Percentiles rank a stretch among this genome's conserved stretches.
Evolutionary conservation across 2,888 invertebrate species (phyloP).

Genomic region (Poecilus cupreus): DNA sequence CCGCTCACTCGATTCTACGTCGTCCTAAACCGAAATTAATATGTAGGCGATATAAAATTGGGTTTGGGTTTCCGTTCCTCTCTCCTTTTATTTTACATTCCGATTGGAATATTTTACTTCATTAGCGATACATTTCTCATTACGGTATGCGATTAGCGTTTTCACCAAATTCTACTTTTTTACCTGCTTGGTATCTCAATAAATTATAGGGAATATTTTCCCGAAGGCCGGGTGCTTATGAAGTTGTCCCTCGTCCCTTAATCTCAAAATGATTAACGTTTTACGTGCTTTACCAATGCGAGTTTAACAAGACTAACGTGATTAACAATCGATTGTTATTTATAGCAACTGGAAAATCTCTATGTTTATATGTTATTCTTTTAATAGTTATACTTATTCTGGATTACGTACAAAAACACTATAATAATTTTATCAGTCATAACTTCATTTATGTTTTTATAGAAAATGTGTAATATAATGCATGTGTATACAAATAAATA

Average conservation of each 20-base stretch:
- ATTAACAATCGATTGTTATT: constrained; percentile 39
- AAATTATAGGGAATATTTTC: too few relatives aligned
- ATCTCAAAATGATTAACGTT: constrained; percentile 31
- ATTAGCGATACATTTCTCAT: not conserved
- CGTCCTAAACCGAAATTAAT: not conserved
- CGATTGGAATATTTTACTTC: constrained; percentile 13
- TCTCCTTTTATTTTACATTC: constrained; percentile 8
- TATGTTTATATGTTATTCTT: not conserved
- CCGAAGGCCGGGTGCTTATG: not conserved
- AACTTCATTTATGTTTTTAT: not conserved
- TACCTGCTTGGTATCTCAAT: too few relatives aligned
- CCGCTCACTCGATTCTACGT: not conserved
- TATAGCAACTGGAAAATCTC: not conserved
- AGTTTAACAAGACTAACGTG: constrained; percentile 27
- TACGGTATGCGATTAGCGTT: not conserved
- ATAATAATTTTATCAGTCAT: too few relatives aligned
- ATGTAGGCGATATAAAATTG: constrained; percentile 11
- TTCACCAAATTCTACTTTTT: too few relatives aligned
- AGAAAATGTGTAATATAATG: not conserved
- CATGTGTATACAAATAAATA: not conserved
- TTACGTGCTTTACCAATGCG: not conserved
- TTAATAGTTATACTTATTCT: too few relatives aligned
- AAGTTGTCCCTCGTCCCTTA: not conserved
- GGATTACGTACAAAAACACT: too few relatives aligned
- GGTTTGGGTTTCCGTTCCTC: not conserved